Evolutionary conservation across 1,140 invertebrate species (phyloP).

Genomic region (Choristoneura fumiferana): DNA sequence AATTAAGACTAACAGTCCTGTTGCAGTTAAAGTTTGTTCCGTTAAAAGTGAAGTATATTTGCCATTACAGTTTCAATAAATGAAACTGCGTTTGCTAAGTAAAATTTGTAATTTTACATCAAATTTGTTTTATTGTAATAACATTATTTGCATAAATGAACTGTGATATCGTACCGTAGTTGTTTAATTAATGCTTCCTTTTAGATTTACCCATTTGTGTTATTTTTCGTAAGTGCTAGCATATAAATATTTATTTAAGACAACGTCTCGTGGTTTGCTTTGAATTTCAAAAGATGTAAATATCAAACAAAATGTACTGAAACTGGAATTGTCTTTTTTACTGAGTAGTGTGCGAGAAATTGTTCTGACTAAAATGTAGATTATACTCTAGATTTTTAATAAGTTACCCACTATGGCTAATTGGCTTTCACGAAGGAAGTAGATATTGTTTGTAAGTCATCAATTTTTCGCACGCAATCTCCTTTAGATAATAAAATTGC

Average conservation of each 20-base stretch:
- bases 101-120: background rate
- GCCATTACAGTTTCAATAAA: no score
- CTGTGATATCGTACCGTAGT: conserved; percentile 76
- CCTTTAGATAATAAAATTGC: no score
- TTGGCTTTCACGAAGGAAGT: no score
- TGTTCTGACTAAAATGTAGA: conserved; percentile 13
- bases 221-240: conserved; percentile 45
- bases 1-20: no score
- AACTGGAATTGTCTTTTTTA: conserved; percentile 63
- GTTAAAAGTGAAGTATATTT: no score
- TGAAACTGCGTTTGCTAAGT: no score
- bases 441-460: no score
- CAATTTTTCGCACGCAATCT: no score
- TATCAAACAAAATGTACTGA: conserved; percentile 47
- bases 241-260: conserved; percentile 45
- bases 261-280: conserved; percentile 27
- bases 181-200: conserved; percentile 70
- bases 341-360: conserved; percentile 39
- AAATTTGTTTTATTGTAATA: conserved; percentile 21
- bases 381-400: no score
- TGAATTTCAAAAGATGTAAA: conserved; percentile 49
- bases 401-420: no score
- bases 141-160: conserved; percentile 75
- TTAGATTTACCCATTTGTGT: conserved; percentile 54
- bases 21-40: no score